phyloP scores from a whole-genome alignment of 2,888 invertebrate species.

The Diaperis boleti region DNA sequence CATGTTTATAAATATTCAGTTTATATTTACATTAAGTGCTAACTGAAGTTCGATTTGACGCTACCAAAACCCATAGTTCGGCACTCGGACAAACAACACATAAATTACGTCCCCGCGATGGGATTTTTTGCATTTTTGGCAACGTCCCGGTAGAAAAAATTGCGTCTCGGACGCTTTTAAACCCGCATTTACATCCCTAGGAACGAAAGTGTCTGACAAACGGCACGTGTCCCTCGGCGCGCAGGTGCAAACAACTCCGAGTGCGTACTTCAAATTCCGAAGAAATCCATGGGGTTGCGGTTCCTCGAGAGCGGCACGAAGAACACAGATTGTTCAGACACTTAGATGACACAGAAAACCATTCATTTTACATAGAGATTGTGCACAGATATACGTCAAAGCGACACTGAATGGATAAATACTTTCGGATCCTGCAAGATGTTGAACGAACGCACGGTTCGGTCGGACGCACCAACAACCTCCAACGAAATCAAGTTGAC shows the following conservation, averaged over 20 bases:
- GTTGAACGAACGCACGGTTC: constrained; percentile 2
- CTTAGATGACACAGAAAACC: constrained; percentile 21
- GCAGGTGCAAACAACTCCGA: constrained; percentile 29
- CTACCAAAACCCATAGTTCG: constrained; percentile 27
- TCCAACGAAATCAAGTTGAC: constrained; percentile 47
- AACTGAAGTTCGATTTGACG: constrained; percentile 22
- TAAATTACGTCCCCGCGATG: constrained; percentile 20
- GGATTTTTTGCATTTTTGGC: constrained; percentile 29
- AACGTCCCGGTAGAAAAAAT: constrained; percentile 11
- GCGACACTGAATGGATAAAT: constrained; percentile 11
- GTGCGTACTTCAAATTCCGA: constrained; percentile 9
- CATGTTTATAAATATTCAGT: constrained; percentile 40
- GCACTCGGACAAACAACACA: constrained; percentile 30
- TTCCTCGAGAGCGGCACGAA: background rate
- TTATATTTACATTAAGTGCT: constrained; percentile 34
- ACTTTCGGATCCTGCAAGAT: constrained; percentile 1
- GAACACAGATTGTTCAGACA: background rate
- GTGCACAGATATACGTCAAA: constrained; percentile 14
- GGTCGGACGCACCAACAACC: constrained; percentile 12
- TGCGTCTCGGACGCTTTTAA: background rate
- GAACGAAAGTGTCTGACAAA: background rate
- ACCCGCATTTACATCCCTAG: background rate
- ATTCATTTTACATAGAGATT: constrained; percentile 8
- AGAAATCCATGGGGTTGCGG: constrained; percentile 8
- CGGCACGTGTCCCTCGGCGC: constrained; percentile 29